These are phyloP conservation scores for Megastigmus dorsalis DNA, from an alignment of 2,888 invertebrate species.

Conservation along the genomic window DNA sequence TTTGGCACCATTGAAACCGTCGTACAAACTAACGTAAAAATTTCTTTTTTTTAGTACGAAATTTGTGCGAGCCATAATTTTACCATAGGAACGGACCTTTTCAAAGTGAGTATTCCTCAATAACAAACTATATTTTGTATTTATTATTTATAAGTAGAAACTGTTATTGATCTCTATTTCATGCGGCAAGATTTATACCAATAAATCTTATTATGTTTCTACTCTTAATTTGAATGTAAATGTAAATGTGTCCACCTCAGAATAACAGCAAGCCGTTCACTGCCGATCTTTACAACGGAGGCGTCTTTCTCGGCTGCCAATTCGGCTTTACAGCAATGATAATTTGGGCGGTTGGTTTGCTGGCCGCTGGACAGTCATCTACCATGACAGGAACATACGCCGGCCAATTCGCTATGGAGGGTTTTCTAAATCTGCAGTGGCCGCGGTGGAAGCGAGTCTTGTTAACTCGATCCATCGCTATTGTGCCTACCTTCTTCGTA, in stretches of 20 bases:
- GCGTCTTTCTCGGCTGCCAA: conserved; percentile 84
- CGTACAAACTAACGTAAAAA: neutral
- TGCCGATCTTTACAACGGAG: conserved; percentile 84
- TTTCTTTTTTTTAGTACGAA: conserved; percentile 60
- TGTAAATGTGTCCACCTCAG: conserved; percentile 48
- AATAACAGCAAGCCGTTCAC: conserved; percentile 74
- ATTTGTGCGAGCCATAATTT: conserved; percentile 64
- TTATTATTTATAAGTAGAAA: too few relatives aligned
- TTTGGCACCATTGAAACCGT: too few relatives aligned
- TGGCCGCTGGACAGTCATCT: conserved; percentile 89
- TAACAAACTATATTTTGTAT: neutral
- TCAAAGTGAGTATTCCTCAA: conserved; percentile 71
- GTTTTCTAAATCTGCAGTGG: conserved; percentile 90
- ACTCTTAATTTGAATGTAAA: neutral
- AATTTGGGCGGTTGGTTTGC: conserved; percentile 89
- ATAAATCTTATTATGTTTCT: too few relatives aligned
- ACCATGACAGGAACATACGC: conserved; percentile 89
- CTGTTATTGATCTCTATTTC: too few relatives aligned
- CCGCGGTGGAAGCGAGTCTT: conserved; percentile 90
- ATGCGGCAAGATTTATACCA: too few relatives aligned
- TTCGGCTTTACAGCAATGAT: conserved; percentile 87
- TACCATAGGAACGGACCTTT: conserved; percentile 68
- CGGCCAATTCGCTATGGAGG: conserved; percentile 94
- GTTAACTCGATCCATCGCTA: conserved; percentile 89
- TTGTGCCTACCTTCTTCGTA: conserved; percentile 82